Percentiles rank a stretch among this genome's conserved stretches.
phyloP scores from a whole-genome alignment of 2,113 vertebrate species.

The Periophthalmodon schlosseri region DNA sequence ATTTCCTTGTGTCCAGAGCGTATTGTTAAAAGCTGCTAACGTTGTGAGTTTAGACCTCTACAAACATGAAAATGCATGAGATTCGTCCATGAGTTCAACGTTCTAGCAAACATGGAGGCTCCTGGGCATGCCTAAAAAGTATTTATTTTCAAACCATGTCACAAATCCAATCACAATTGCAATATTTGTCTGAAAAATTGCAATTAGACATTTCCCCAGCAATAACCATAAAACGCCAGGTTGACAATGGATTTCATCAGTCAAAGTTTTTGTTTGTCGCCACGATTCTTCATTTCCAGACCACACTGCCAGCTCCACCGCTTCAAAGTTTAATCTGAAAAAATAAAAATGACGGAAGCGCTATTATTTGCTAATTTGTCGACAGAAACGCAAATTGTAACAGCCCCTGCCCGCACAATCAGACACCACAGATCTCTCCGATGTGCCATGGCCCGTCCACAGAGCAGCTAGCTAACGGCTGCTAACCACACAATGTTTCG shows the following conservation, averaged over 20 bases:
- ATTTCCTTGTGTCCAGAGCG: background rate
- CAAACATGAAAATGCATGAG: too few species aligned
- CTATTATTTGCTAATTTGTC: background rate
- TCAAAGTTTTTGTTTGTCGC: background rate
- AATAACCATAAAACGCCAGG: background rate
- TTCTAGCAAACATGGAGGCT: too few species aligned
- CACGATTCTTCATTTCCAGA: background rate
- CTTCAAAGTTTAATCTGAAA: constrained; percentile 11
- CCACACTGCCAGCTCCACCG: background rate
- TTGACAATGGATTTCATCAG: background rate
- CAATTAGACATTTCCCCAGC: too few species aligned
- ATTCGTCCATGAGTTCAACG: too few species aligned
- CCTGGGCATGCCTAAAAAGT: too few species aligned
- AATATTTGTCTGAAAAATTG: background rate
- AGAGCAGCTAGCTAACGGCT: constrained; percentile 34
- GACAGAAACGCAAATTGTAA: background rate
- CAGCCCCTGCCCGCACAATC: constrained; percentile 52
- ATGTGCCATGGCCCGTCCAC: constrained; percentile 54
- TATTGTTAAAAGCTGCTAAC: background rate
- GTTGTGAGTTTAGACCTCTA: too few species aligned
- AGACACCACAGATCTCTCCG: constrained; percentile 63
- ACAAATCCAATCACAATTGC: background rate
- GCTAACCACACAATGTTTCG: constrained; percentile 20
- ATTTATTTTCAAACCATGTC: too few species aligned
- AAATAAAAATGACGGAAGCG: background rate